Base-by-base conservation (phyloP, 2,113 vertebrate species). In the Aphyosemion australe region DNA sequence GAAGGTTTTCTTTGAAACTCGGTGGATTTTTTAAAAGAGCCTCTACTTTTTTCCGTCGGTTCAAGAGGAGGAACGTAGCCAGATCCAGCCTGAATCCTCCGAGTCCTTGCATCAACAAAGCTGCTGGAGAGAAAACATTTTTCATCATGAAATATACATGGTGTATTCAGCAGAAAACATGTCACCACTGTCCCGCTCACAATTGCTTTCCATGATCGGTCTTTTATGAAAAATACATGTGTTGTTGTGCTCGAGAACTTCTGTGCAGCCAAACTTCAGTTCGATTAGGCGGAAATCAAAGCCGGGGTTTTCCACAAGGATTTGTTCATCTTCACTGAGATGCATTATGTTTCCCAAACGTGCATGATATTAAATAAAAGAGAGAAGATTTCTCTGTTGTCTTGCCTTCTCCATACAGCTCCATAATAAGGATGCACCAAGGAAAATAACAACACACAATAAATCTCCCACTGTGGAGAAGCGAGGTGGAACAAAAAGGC, bases 151-250 rank as follows among this genome's bases (percentile, higher is more conserved):
- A 84, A 86, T 85, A 82, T 86, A 70, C 65, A 88, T 86, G 85
- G 20, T 78, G 73, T 80, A 61, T 85, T 83, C 69, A 73, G 80
- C 75, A 74, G 60, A 72, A 77, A 85, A 89, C 56, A 67, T 78
- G 80, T 82, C 87, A 79, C 78, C 2, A 13, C 64, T 55, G 47
- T 83, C 65, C 56, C 14, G 9, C 61, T 66, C 51, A 2, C 4
- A 74, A 76, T 65, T 45, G 69, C 77, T 72, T 68, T 65, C 78
- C 64, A 75, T 61, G 73, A 86, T 79, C 72, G n/a, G 49, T 60
- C 68, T 80, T 74, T 80, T 70, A 85, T 85, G 70, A 89, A 84
- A 86, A 71, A 87, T 83, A 72, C 58, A 84, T 81, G 76, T 57
- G 76, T 65, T 79, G 75, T 63, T 72, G 76, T 47, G 65, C 75